Conservation (phyloP, 2,797 vertebrate genomes). For the Streptopelia turtur region DNA sequence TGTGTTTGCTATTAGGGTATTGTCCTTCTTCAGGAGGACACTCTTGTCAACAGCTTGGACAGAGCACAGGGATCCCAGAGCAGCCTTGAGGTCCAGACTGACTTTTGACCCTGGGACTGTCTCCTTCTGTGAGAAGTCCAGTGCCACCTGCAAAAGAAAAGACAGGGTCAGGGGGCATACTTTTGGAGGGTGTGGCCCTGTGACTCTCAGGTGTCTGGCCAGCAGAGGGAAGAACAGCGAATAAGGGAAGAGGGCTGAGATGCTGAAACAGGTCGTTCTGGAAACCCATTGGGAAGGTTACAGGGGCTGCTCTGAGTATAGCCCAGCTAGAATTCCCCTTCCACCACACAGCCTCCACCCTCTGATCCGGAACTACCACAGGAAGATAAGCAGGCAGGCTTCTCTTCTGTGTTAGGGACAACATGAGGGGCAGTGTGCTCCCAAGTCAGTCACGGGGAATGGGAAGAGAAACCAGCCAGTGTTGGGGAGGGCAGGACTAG, state of each 20-base stretch:
- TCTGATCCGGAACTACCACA: not conserved
- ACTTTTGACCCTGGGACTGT: constrained; percentile 79
- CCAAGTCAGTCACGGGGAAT: not conserved
- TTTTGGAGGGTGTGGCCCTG: not conserved
- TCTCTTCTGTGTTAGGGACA: not conserved
- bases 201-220: not conserved
- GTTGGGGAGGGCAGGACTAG: not conserved
- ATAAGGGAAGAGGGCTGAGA: not conserved
- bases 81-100: constrained; percentile 77
- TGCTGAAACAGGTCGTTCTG: not conserved
- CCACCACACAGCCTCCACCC: not conserved
- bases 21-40: constrained; percentile 75
- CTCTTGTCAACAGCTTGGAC: constrained; percentile 86
- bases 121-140: constrained; percentile 80
- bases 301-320: not conserved
- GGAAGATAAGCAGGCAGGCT: not conserved
- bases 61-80: constrained; percentile 85
- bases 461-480: not conserved
- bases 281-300: not conserved
- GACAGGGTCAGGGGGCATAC: not conserved
- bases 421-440: not conserved
- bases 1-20: constrained; percentile 68
- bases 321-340: not conserved
- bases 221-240: not conserved
- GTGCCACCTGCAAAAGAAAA: constrained; percentile 77